Percentiles rank a stretch among this genome's conserved stretches.
Evolutionary conservation across 2,797 vertebrate species (phyloP).

Genomic region (Mus minutoides): DNA sequence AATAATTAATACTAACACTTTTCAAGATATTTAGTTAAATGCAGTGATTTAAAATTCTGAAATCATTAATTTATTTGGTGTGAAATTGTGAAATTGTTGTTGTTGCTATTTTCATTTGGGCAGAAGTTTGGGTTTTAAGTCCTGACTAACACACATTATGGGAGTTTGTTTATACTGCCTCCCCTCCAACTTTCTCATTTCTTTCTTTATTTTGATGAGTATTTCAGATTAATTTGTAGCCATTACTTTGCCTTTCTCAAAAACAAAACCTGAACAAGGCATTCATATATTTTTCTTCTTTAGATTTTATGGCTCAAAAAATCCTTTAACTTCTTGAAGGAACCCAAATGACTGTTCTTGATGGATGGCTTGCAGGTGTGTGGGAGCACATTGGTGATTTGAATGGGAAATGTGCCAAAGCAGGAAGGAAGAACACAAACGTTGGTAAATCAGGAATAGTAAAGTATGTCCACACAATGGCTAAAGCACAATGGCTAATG

Average conservation of each 20-base stretch:
- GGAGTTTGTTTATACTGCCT: background rate
- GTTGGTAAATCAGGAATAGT: slow-evolving; percentile 53
- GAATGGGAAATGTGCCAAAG: background rate
- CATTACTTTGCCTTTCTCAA: slow-evolving; percentile 62
- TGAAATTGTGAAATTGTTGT: background rate
- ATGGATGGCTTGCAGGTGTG: slow-evolving; percentile 50
- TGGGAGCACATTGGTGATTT: slow-evolving; percentile 45
- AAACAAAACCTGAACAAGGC: background rate
- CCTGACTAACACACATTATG: background rate
- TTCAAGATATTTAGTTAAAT: background rate
- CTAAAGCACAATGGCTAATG: background rate
- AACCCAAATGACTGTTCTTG: slow-evolving; percentile 47
- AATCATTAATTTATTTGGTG: background rate
- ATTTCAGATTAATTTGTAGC: slow-evolving; percentile 59
- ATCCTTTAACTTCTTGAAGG: slow-evolving; percentile 65
- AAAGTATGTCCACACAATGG: slow-evolving; percentile 16
- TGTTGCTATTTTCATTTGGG: background rate
- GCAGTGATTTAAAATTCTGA: background rate
- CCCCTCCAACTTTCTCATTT: background rate
- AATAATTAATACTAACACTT: background rate
- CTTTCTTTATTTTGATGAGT: slow-evolving; percentile 59
- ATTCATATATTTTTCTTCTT: slow-evolving; percentile 56
- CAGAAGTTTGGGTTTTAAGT: background rate
- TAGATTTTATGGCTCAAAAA: slow-evolving; percentile 65
- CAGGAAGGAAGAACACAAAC: slow-evolving; percentile 43